Percentiles rank a stretch among this genome's conserved stretches.
Evolutionary conservation across 2,888 invertebrate species (phyloP).

Genomic region (Sinotaia quadrata): DNA sequence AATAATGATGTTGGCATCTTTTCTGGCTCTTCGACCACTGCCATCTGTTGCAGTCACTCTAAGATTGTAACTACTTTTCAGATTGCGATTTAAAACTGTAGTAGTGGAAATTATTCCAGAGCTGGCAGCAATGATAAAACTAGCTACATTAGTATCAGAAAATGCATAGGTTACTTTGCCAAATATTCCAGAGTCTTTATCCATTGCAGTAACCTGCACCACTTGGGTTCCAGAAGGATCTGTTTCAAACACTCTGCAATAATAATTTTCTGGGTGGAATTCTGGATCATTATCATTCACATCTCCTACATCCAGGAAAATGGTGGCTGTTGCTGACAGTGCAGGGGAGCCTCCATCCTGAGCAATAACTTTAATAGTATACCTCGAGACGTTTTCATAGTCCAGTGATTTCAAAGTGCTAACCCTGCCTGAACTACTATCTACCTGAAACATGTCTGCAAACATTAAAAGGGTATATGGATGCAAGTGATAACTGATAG

Average conservation of each 20-base stretch:
- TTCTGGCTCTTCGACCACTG: constrained; percentile 38
- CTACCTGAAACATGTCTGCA: constrained; percentile 90
- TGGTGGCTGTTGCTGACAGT: constrained; percentile 90
- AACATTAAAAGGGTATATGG: constrained; percentile 87
- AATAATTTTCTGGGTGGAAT: constrained; percentile 92
- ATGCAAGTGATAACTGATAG: constrained; percentile 77
- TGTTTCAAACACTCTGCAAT: constrained; percentile 81
- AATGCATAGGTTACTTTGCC: constrained; percentile 78
- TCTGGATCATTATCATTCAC: constrained; percentile 93
- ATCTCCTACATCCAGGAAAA: constrained; percentile 85
- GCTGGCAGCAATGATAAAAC: constrained; percentile 83
- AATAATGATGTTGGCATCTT: constrained; percentile 56
- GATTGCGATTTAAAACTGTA: constrained; percentile 85
- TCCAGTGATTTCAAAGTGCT: constrained; percentile 85
- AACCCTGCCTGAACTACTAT: constrained; percentile 87
- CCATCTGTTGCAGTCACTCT: constrained; percentile 81
- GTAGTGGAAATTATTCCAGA: constrained; percentile 86
- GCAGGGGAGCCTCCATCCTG: constrained; percentile 90
- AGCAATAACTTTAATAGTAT: constrained; percentile 88
- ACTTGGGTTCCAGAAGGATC: constrained; percentile 78
- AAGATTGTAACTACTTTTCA: constrained; percentile 82
- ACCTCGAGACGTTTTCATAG: constrained; percentile 79
- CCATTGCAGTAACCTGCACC: constrained; percentile 85
- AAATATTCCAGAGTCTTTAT: constrained; percentile 91
- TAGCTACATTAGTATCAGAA: constrained; percentile 75